These are phyloP conservation scores for Arrhamphus sclerolepis DNA, from an alignment of 2,797 vertebrate species.

Conservation along the genomic window DNA sequence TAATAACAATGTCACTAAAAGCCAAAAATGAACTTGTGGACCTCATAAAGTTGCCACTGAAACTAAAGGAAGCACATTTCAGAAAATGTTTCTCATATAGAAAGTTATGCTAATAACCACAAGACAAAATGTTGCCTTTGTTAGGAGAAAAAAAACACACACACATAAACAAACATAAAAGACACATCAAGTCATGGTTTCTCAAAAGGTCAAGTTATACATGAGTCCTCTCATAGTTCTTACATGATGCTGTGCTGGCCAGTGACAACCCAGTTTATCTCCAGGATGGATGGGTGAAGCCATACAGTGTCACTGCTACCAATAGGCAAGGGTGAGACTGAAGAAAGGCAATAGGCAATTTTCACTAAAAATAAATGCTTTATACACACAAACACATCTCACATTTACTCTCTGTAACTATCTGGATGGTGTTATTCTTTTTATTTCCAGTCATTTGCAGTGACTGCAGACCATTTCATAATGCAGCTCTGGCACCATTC, in stretches of 20 bases:
- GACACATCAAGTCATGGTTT: constrained; percentile 52
- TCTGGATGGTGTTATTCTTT: constrained; percentile 10
- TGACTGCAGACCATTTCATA: constrained; percentile 19
- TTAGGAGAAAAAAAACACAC: constrained; percentile 45
- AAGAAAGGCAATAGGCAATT: constrained; percentile 36
- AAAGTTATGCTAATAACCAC: constrained; percentile 21
- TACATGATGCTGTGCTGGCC: constrained; percentile 39
- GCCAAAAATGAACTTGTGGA: no score
- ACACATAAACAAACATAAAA: constrained; percentile 51
- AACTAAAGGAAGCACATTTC: constrained; percentile 1
- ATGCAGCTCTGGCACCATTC: constrained; percentile 3
- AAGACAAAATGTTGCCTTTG: constrained; percentile 25
- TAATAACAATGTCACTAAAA: no score
- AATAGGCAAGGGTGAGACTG: constrained; percentile 41
- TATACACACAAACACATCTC: constrained; percentile 17
- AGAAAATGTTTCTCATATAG: not conserved
- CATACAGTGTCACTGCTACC: constrained; percentile 42
- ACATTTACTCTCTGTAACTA: constrained; percentile 29
- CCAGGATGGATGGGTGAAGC: constrained; percentile 59
- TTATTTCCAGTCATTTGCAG: constrained; percentile 12
- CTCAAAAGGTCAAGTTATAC: constrained; percentile 58
- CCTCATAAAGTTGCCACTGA: not conserved
- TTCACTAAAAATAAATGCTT: constrained; percentile 42
- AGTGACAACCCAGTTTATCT: constrained; percentile 69
- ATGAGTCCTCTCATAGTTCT: constrained; percentile 49